Percentiles rank a stretch among this genome's conserved stretches.
phyloP scores from a whole-genome alignment of 2,888 invertebrate species.

The Chymomyza fuscimana region DNA sequence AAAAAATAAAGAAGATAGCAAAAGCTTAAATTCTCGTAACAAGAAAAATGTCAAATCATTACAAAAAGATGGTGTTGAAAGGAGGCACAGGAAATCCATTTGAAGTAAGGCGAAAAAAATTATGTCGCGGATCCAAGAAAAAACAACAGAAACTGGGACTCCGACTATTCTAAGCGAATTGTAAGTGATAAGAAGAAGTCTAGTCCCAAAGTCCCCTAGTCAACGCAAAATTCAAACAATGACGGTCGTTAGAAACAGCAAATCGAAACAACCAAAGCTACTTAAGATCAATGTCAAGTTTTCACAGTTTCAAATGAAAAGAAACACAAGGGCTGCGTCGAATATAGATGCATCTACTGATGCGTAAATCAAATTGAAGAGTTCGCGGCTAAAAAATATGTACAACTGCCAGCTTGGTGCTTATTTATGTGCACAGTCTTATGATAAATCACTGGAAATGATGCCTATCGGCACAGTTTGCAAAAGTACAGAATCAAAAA shows the following conservation, averaged over 20 bases:
- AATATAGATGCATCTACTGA: slow-evolving; percentile 48
- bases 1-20: too few relatives aligned
- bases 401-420: slow-evolving; percentile 54
- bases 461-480: slow-evolving; percentile 54
- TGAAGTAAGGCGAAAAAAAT: slow-evolving; percentile 70
- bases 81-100: too few relatives aligned
- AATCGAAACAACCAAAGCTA: slow-evolving; percentile 45
- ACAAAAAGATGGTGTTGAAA: too few relatives aligned
- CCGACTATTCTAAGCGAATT: slow-evolving; percentile 1
- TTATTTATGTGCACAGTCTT: slow-evolving; percentile 64
- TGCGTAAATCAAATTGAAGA: slow-evolving; percentile 65
- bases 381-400: slow-evolving; percentile 57
- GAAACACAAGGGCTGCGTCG: slow-evolving; percentile 38
- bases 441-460: slow-evolving; percentile 72
- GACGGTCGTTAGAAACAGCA: slow-evolving; percentile 70
- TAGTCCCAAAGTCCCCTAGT: slow-evolving; percentile 35
- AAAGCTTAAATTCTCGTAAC: too few relatives aligned
- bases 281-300: slow-evolving; percentile 58
- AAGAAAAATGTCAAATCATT: too few relatives aligned
- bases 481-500: background rate
- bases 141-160: slow-evolving; percentile 19
- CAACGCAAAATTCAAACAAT: slow-evolving; percentile 69
- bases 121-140: slow-evolving; percentile 56
- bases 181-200: background rate
- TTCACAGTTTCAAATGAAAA: slow-evolving; percentile 70